Base-by-base conservation (phyloP, 2,797 vertebrate species). In the Anguilla megastoma region DNA sequence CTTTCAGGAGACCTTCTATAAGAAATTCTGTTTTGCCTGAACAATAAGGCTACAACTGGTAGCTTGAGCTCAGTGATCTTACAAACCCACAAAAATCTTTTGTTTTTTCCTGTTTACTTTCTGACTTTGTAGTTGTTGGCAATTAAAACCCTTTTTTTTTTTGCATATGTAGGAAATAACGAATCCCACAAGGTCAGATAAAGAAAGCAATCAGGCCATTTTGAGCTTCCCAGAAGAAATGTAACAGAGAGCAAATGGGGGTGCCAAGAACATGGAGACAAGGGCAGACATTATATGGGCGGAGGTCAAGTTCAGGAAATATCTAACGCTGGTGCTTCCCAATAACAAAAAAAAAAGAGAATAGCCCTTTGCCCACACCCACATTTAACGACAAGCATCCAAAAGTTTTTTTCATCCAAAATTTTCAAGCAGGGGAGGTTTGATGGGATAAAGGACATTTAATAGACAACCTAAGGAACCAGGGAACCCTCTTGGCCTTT, bases 231-330 rank as follows among this genome's bases (percentile, higher is more conserved):
- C 58, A 60, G 85, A 45, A 69, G 10, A 58, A 21, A 85, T 60
- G 24, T 84, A 83, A 66, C 82, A 27, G 52, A 48, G 76, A 83
- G 58, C 58, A 69, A 83, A 84, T 16, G 33, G 58, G 54, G 56
- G 41, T 52, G 54, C 41, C 41, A 66, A 87, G 86, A 45, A 83
- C 74, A 58, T 45, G 2, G 24, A 56, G 76, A 87, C 18, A 21
- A 63, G 33, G 12, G 54, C 30, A 33, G 41, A 5, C 82, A 8
- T 60, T 84, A 45, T 27, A 87, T 52, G 45, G 56, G 58, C 84
- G 82, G 50, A 69, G 58, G 56, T 83, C 79, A 87, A 83, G 79
- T 41, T 27, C 58, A 87, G 86, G 79, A 84, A 84, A 69, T 76
- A 87, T 87, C 16, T 21, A 87, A 69, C 58, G 24, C 63, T 58